Evolutionary conservation across 2,113 vertebrate species (phyloP).

Genomic region (Bubalus kerabau): DNA sequence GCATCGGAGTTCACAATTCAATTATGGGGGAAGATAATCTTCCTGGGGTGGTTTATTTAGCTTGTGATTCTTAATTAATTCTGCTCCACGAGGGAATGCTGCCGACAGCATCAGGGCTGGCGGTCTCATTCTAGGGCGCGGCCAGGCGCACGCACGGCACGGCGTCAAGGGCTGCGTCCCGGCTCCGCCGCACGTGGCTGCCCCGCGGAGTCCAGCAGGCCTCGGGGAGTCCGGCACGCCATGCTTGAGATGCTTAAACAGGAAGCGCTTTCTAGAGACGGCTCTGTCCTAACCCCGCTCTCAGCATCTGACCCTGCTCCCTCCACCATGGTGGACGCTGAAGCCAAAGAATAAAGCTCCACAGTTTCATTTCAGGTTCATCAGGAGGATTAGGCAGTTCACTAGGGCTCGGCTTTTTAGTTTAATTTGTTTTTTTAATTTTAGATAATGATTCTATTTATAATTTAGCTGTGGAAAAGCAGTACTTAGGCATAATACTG

Average conservation of each 20-base stretch:
- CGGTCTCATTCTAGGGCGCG: background rate
- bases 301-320: rapidly evolving
- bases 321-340: background rate
- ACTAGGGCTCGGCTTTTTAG: background rate
- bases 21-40: conserved; percentile 61
- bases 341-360: background rate
- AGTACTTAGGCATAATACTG: background rate
- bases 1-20: conserved; percentile 56
- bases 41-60: conserved; percentile 4
- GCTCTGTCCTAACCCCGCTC: background rate
- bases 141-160: rapidly evolving
- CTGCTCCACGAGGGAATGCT: background rate
- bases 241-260: background rate
- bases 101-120: background rate
- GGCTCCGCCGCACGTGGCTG: rapidly evolving
- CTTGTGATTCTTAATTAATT: conserved; percentile 62
- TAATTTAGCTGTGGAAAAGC: background rate
- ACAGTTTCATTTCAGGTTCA: background rate
- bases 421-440: background rate
- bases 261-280: background rate
- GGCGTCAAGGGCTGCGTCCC: background rate
- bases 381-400: background rate
- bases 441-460: background rate
- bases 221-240: background rate
- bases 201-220: no score